A percentile compares a stretch with the other conserved stretches of the same genome.
These are phyloP conservation scores for Crenichthys baileyi DNA, from an alignment of 2,797 vertebrate species.

Conservation along the genomic window DNA sequence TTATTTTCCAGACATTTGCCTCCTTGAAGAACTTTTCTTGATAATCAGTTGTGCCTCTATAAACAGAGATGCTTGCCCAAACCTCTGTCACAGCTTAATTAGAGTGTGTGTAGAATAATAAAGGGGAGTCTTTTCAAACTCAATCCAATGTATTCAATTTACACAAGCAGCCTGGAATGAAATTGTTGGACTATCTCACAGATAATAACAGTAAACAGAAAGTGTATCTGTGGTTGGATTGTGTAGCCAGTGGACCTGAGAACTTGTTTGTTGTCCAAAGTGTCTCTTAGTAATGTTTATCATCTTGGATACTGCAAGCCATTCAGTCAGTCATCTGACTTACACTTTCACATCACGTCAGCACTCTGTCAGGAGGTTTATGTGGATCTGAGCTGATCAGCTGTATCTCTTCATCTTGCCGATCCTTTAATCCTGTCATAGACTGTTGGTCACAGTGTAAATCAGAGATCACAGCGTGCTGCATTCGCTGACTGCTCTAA, in stretches of 20 bases:
- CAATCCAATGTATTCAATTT: not conserved
- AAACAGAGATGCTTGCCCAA: not conserved
- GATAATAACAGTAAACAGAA: not conserved
- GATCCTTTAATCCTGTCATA: constrained; percentile 16
- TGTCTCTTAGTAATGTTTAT: not conserved
- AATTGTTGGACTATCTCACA: not conserved
- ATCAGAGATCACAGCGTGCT: constrained; percentile 21
- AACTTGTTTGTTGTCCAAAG: not conserved
- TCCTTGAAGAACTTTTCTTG: constrained; percentile 1
- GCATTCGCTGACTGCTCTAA: constrained; percentile 2
- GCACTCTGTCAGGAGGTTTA: constrained; percentile 8
- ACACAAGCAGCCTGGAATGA: not conserved
- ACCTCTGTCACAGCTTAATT: not conserved
- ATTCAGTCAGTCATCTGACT: not conserved
- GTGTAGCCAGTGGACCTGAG: not conserved
- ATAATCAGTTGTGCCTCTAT: not conserved
- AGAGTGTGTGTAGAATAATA: not conserved
- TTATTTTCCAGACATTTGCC: not conserved
- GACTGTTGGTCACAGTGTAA: constrained; percentile 6
- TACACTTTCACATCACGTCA: not conserved
- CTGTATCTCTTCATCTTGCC: constrained; percentile 2
- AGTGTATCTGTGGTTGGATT: not conserved
- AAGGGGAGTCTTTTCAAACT: not conserved
- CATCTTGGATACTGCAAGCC: not conserved
- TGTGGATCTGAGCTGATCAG: constrained; percentile 9